Base-by-base conservation (phyloP, 2,113 vertebrate genomes). In the Ailurus styani region DNA sequence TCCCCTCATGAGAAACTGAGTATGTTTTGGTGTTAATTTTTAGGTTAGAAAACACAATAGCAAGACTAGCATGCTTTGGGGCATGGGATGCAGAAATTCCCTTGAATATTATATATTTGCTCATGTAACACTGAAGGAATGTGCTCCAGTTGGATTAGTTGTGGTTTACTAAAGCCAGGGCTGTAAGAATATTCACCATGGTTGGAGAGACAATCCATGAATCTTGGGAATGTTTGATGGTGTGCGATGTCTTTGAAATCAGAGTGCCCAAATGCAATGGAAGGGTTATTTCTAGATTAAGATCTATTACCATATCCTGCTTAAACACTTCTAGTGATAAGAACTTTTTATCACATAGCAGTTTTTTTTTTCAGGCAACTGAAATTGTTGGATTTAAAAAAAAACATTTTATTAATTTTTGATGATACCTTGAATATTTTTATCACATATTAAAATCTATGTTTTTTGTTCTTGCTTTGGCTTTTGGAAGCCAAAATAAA, bases 401-500 rank as follows among this genome's bases (percentile, higher is more conserved):
- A 64, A 55, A 25, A n/a, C 23, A 23, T 75, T 81, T 40, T 34
- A 70, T 60, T 18, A 3, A 60, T 64, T 75, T 34, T 42, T 87
- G 9, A 45, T 12, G 37, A 29, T 1, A 40, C 1, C 7, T 60
- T n/a, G 47, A 1, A 20, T 31, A 37, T 34, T 0, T 86, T 81
- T 64, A 37, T 73, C 12, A 73, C 9, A 62, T n/a, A 68, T 42
- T 42, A 50, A 82, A 62, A 64, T 42, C 42, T 25, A 45, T 15
- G 4, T 82, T 45, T 40, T 64, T 37, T 86, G 1, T 45, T 62
- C 11, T 82, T 29, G 9, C n/a, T 82, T 21, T 54, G 1, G 4
- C n/a, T 82, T 1, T 83, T 64, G 31, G 5, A 55, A 9, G 10
- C 13, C 31, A 91, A 78, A 31, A 17, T 29, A 47, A 50, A 47